A percentile compares a stretch with the other conserved stretches of the same genome.
Conservation (phyloP, 2,113 vertebrate species). For the Halcyon senegalensis region DNA sequence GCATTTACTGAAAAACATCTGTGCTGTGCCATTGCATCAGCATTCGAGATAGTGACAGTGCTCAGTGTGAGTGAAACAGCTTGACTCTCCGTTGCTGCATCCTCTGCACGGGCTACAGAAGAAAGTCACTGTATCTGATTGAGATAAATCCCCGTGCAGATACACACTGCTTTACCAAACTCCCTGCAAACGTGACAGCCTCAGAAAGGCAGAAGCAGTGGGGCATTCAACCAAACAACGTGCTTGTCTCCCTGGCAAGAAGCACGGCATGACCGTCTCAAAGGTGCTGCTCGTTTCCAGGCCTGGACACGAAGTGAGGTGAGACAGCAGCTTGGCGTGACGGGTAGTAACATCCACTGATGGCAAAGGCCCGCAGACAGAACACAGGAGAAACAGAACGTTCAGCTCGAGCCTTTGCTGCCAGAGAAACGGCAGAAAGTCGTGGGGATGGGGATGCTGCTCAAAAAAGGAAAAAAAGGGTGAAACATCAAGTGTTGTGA, state of each 20-base stretch:
- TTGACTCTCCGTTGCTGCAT: not conserved
- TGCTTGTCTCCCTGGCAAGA: not conserved
- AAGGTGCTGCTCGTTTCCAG: accelerated
- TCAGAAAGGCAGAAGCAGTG: not conserved
- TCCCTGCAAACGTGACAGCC: constrained; percentile 3
- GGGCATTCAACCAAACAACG: not conserved
- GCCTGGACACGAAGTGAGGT: not conserved
- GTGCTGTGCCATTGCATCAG: not conserved
- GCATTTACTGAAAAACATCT: constrained; percentile 36
- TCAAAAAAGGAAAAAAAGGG: not conserved
- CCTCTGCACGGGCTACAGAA: not conserved
- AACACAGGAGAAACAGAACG: not conserved
- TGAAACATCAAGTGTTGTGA: not conserved
- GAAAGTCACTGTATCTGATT: not conserved
- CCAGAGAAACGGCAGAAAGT: not conserved
- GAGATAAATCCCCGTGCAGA: constrained; percentile 8
- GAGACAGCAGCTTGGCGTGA: not conserved
- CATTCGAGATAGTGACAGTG: not conserved
- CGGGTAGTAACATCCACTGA: not conserved
- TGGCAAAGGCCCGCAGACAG: not conserved
- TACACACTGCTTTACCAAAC: not conserved
- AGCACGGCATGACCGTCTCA: accelerated
- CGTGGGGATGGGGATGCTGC: not conserved
- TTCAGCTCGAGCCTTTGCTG: not conserved
- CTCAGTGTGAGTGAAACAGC: not conserved